phyloP scores from a whole-genome alignment of 2,797 vertebrate genomes.

The Clarias pachynema region DNA sequence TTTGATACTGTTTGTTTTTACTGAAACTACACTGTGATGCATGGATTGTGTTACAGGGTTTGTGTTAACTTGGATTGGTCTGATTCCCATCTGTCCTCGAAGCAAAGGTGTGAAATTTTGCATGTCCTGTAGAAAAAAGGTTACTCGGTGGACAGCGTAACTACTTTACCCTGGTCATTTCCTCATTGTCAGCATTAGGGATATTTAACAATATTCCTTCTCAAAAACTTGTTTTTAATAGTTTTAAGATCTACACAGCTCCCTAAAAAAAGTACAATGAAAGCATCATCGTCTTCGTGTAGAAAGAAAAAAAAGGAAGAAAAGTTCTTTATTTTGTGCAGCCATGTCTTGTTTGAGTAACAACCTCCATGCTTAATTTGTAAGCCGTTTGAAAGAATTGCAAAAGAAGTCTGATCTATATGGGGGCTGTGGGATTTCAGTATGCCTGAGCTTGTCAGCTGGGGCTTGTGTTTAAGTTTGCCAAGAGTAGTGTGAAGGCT shows the following conservation, averaged over 20 bases:
- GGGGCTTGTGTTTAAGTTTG: constrained; percentile 36
- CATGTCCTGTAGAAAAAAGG: constrained; percentile 44
- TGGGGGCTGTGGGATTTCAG: constrained; percentile 17
- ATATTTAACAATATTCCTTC: not conserved
- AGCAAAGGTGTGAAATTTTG: constrained; percentile 54
- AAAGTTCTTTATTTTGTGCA: not conserved
- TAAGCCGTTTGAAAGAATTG: not conserved
- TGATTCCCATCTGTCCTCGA: constrained; percentile 41
- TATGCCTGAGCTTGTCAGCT: constrained; percentile 15
- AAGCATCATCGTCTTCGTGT: not conserved
- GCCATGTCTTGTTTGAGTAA: not conserved
- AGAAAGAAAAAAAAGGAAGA: not conserved
- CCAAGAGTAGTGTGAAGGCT: constrained; percentile 27
- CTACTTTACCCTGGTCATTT: not conserved
- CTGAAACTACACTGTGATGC: not conserved
- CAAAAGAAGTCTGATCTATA: not conserved
- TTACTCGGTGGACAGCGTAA: not conserved
- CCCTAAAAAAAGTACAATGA: not conserved
- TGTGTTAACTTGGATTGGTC: not conserved
- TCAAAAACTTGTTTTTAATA: not conserved
- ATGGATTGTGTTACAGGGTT: not conserved
- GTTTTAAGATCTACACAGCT: not conserved
- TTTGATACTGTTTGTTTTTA: not conserved
- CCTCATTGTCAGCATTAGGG: not conserved
- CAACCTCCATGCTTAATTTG: not conserved